Base-by-base conservation (phyloP, 2,797 vertebrate genomes). In the Philypnodon macrostomus region DNA sequence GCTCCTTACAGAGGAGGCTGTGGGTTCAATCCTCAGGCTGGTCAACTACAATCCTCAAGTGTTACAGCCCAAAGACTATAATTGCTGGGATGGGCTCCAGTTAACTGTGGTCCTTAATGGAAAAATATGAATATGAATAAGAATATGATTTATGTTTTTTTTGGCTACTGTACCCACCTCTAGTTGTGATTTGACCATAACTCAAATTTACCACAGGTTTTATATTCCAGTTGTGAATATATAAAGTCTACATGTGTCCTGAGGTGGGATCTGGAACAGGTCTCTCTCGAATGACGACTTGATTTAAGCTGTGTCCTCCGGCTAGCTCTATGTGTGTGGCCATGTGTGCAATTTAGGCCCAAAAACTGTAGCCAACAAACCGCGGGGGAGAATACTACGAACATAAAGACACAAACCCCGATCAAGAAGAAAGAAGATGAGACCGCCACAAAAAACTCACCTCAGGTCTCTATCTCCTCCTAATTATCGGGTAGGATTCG, bases 401-500 rank as follows among this genome's bases (percentile, higher is more conserved):
- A 31, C 30, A 23, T 24, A 49, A 57, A 47, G 24, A 54, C 32
- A 35, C 1, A 2, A 37, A 37, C 16, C 24, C 49, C 34, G 49
- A 53, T 23, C n/a, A 11, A 33, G 14, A 46, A 3, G 10, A 19
- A 19, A 31, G 40, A 37, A 23, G 13, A 11, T 3, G n/a, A 17
- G 45, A 14, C 12, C 33, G 41, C 52, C 7, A 15, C 27, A 60
- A 51, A 60, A 51, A 16, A 55, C 23, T 59, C 38, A 63, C 65
- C 59, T 61, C 32, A 11, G 56, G 38, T 65, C 57, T 59, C 61
- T 65, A 56, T 58, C 37, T 50, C 17, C 26, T 35, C 27, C 33
- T 30, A 80, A 81, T 77, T 61, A 64, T 54, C 11, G 58, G 64
- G 37, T 71, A 38, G 55, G 48, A 55, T 53, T 57, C 0, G 5